These are phyloP conservation scores for Squalus acanthias DNA, from an alignment of 2,797 vertebrate genomes.

Conservation along the genomic window DNA sequence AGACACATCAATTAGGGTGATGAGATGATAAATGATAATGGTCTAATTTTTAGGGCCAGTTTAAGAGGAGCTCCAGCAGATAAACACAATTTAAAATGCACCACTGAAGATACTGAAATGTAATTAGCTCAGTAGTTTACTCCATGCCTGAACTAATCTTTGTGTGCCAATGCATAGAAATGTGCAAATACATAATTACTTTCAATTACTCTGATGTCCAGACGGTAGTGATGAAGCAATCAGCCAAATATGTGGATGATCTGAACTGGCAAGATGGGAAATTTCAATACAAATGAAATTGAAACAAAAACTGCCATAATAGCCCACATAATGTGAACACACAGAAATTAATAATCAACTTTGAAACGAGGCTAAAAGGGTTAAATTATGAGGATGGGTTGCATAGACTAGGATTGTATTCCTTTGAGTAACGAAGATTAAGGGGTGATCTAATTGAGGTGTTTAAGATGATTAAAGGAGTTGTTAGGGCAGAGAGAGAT, in stretches of 20 bases:
- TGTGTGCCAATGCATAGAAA: not conserved
- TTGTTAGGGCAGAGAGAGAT: not conserved
- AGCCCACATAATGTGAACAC: not conserved
- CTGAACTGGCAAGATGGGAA: not conserved
- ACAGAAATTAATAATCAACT: not conserved
- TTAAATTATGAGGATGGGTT: not conserved
- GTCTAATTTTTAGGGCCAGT: too few species aligned
- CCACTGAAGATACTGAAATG: not conserved
- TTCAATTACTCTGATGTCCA: not conserved
- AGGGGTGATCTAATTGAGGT: not conserved
- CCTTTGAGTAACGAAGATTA: not conserved
- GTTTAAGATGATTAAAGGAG: not conserved
- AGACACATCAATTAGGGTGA: not conserved
- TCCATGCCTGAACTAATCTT: not conserved
- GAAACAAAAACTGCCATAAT: too few species aligned
- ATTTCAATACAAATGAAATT: not conserved
- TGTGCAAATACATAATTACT: conserved; percentile 16
- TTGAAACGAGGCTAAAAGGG: not conserved
- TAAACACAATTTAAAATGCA: not conserved
- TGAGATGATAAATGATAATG: not conserved
- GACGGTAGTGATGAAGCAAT: not conserved
- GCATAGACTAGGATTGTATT: not conserved
- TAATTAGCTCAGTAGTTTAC: conserved; percentile 2
- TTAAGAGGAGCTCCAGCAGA: not conserved
- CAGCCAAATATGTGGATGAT: not conserved